These are phyloP conservation scores for Sthenelais limicola DNA, from an alignment of 2,888 invertebrate species.

Conservation along the genomic window DNA sequence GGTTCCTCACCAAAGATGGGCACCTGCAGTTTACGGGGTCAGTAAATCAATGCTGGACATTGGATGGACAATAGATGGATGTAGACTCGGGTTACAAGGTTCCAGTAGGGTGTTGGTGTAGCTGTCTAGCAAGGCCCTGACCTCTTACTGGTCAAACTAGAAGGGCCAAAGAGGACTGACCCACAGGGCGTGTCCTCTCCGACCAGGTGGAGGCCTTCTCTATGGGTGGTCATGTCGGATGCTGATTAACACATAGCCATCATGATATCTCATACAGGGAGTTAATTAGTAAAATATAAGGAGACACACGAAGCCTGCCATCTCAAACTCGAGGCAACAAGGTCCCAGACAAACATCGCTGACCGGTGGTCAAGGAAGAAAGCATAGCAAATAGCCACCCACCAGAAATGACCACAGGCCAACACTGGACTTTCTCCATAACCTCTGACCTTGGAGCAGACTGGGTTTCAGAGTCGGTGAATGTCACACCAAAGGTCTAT, in stretches of 20 bases:
- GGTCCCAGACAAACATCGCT: slow-evolving; percentile 20
- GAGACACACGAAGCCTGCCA: background rate
- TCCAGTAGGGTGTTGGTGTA: background rate
- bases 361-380: slow-evolving; percentile 24
- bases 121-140: background rate
- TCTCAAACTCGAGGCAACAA: too few relatives aligned
- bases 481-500: background rate
- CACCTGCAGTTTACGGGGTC: too few relatives aligned
- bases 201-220: slow-evolving; percentile 18
- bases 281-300: slow-evolving; percentile 32
- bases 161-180: slow-evolving; percentile 4
- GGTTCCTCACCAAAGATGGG: too few relatives aligned
- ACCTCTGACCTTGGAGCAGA: slow-evolving; percentile 19
- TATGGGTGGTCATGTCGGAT: slow-evolving; percentile 37
- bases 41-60: slow-evolving; percentile 13
- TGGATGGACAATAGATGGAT: slow-evolving; percentile 1
- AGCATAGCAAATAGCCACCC: slow-evolving; percentile 28
- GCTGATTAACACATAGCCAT: slow-evolving; percentile 34
- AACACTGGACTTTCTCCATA: background rate
- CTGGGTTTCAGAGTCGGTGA: slow-evolving; percentile 17
- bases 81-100: slow-evolving; percentile 20
- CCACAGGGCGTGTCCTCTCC: slow-evolving; percentile 4
- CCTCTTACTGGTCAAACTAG: background rate
- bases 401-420: background rate
- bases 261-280: slow-evolving; percentile 30